phyloP scores from a whole-genome alignment of 2,888 invertebrate genomes.

The Mellilla xanthometata region DNA sequence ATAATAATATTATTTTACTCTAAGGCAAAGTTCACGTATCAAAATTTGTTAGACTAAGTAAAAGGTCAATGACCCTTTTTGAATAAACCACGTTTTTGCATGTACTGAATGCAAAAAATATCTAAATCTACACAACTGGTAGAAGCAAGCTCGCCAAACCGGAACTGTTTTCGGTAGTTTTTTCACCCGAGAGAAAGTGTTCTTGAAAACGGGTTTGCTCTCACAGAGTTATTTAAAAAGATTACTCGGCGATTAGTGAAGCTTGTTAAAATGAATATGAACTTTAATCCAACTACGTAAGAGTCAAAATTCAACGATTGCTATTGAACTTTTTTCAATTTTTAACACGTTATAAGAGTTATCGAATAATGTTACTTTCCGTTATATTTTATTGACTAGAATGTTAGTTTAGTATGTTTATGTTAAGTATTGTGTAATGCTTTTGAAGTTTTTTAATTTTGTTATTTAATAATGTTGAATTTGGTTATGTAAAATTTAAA shows the following conservation, averaged over 20 bases:
- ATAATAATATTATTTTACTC: too few relatives aligned
- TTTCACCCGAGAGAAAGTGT: constrained; percentile 69
- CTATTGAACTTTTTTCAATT: too few relatives aligned
- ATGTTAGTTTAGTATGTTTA: not conserved
- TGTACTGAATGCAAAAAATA: too few relatives aligned
- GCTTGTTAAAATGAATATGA: too few relatives aligned
- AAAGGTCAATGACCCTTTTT: too few relatives aligned
- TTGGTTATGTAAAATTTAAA: too few relatives aligned
- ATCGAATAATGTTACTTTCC: constrained; percentile 21
- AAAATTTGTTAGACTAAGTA: too few relatives aligned
- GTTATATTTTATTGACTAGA: not conserved
- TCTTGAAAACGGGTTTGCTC: constrained; percentile 61
- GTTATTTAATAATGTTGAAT: not conserved
- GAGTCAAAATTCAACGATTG: too few relatives aligned
- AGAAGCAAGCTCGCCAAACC: constrained; percentile 43
- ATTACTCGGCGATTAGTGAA: too few relatives aligned
- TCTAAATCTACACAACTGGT: too few relatives aligned
- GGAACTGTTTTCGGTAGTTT: constrained; percentile 60
- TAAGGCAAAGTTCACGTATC: too few relatives aligned
- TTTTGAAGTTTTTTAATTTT: not conserved
- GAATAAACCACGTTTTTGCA: not conserved
- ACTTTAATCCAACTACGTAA: too few relatives aligned
- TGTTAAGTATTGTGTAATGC: constrained; percentile 11
- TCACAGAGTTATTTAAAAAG: constrained; percentile 47
- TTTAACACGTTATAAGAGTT: constrained; percentile 6